Conservation (phyloP, 2,888 invertebrate species). For the Trissoscelio sp. region DNA sequence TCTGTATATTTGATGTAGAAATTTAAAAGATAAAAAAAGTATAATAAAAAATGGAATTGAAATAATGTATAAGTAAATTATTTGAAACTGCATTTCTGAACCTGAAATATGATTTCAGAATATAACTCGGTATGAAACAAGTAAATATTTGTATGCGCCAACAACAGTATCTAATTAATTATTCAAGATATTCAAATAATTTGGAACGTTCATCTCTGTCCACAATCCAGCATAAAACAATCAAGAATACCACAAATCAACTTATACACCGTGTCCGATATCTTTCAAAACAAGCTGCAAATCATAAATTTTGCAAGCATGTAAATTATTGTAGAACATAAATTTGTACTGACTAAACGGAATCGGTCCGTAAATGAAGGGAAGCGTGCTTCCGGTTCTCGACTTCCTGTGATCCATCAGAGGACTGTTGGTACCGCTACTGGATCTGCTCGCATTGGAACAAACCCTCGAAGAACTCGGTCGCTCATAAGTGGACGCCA, state of each 20-base stretch:
- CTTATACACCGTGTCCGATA: background rate
- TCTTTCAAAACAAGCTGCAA: background rate
- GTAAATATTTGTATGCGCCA: too few relatives aligned
- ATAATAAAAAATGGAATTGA: too few relatives aligned
- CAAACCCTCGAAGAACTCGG: slow-evolving; percentile 30
- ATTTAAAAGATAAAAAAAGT: too few relatives aligned
- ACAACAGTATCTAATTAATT: background rate
- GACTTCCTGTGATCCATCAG: slow-evolving; percentile 66
- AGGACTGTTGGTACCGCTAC: slow-evolving; percentile 50
- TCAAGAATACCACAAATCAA: slow-evolving; percentile 1
- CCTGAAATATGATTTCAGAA: too few relatives aligned
- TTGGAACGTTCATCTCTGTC: background rate
- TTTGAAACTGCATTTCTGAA: too few relatives aligned
- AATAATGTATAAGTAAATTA: too few relatives aligned
- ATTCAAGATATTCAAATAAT: background rate
- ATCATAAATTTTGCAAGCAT: slow-evolving; percentile 41
- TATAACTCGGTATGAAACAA: too few relatives aligned
- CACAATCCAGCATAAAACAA: background rate
- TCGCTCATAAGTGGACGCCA: slow-evolving; percentile 8
- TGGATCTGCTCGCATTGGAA: slow-evolving; percentile 53
- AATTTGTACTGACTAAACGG: slow-evolving; percentile 89
- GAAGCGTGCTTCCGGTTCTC: slow-evolving; percentile 85
- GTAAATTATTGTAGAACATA: slow-evolving; percentile 43
- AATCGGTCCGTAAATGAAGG: slow-evolving; percentile 90
- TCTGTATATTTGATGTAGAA: too few relatives aligned